Evolutionary conservation across 2,888 invertebrate genomes (phyloP), one percentile per base, ranked within the genome.

Genomic region (Eupithecia centaureata): DNA sequence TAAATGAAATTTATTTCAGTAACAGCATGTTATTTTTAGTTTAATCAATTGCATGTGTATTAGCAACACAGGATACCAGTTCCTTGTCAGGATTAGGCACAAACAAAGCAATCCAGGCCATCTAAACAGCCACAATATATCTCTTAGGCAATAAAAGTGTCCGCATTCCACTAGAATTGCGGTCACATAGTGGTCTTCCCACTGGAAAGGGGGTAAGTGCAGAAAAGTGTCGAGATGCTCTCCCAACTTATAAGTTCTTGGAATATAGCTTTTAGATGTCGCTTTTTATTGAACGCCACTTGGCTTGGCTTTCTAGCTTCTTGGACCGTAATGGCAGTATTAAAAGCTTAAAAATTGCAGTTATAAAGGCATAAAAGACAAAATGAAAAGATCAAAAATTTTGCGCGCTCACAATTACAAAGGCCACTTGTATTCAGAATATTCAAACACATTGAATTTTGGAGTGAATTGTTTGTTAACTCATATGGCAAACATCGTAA

Each of bases 131-230:
- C 56, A 67, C 67, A 65, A 67, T 68, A 82, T 85, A 86, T 88
- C 86, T 86, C 81, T 81, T 79, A 78, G 80, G 81, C 82, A 82
- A 82, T 83, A 84, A 86, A 85, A 86, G 82, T 79, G 82, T 77
- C 79, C 82, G 76, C 83, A 87, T 86, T 86, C 83, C 83, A 80
- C 81, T 76, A 77, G 82, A 85, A 89, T 86, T 85, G 86, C 86
- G 86, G 86, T 86, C 86, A 84, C 86, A 86, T 84, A 83, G 80
- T 80, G 80, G 76, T 77, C 75, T 73, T 70, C 63, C 65, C 82
- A 79, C 77, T 76, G 57, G 38, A 76, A 78, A 76, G 71, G 71
- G 76, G 79, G 79, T 87, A 89, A 90, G 89, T 90, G 89, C 86
- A 85, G 84, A 86, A 85, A 87, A 87, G 82, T 87, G 89, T 88